Conservation (phyloP, 2,797 vertebrate species). For the Pseudopleuronectes americanus region DNA sequence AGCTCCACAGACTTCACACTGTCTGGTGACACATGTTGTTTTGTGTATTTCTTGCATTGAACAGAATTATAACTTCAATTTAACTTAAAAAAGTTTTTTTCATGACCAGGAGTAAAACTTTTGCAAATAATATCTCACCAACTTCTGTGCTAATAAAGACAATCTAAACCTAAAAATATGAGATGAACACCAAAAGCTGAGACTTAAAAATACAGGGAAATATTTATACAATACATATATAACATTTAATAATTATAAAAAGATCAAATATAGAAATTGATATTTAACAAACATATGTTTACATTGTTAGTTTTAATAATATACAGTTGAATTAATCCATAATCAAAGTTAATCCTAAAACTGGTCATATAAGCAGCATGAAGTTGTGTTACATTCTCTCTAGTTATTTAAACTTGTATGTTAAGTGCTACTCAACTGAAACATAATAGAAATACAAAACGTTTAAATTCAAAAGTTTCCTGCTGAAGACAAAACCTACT, state of each 20-base stretch:
- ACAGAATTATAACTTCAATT: not conserved
- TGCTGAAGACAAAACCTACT: no score
- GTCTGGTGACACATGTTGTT: not conserved
- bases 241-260: no score
- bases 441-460: not conserved
- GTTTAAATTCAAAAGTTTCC: no score
- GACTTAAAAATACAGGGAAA: no score
- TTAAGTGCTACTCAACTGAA: not conserved
- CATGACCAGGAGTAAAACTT: not conserved
- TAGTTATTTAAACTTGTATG: not conserved
- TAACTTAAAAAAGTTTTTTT: no score
- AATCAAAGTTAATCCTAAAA: not conserved
- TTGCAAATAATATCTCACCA: not conserved
- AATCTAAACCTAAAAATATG: no score
- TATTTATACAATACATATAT: no score
- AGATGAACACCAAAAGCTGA: no score
- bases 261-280: not conserved
- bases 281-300: not conserved
- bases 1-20: not conserved
- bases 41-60: not conserved
- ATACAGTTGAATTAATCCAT: not conserved
- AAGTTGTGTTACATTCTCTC: no score
- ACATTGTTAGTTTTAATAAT: not conserved
- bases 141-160: not conserved
- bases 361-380: no score